Base-by-base conservation (phyloP, 2,888 invertebrate genomes). In the Hirtodrosophila confusa region DNA sequence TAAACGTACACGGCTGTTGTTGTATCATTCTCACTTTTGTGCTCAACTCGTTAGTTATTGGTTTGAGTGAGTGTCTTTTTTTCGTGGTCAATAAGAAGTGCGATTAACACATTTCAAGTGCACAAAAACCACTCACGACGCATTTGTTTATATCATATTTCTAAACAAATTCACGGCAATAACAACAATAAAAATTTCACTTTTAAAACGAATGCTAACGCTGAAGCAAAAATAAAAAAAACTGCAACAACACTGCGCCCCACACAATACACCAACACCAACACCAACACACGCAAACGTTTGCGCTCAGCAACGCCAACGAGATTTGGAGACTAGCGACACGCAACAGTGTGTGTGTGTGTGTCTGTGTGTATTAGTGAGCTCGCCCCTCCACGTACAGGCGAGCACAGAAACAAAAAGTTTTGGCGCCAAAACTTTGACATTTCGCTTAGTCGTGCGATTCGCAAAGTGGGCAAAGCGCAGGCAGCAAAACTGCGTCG, bases 391-490 rank as follows among this genome's bases (percentile, higher is more conserved):
- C 58, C 53, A 66, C 70, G 78, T 83, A 76, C 79, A 79, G 70
- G 75, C 65, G 69, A 61, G 57, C 70, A 67, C 70, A 70, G 47
- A 80, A 78, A 77, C 80, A 84, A 73, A 73, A 68, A 71, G 58
- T 89, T 89, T 89, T 89, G 89, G 89, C 89, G 89, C 82, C 82
- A 89, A 89, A 80, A 84, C 51, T 89, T 86, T 89, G 88, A 89
- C 89, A 75, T 68, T 86, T 88, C 73, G 67, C 63, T 74, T 69
- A 50, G 48, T 40, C 39, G 61, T 54, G 57, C 24, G 33, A 72
- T 82, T 82, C 80, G 78, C 73, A 70, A 85, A 78, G 83, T 75
- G 60, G 50, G 50, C 29, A 74, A 50, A 77, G 71, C 54, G 53
- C 44, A 69, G 67, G 57, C 60, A 62, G 62, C 67, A 79, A 74